Evolutionary conservation across 1,140 invertebrate species (phyloP).

Genomic region (Rhagoletis pomonella): DNA sequence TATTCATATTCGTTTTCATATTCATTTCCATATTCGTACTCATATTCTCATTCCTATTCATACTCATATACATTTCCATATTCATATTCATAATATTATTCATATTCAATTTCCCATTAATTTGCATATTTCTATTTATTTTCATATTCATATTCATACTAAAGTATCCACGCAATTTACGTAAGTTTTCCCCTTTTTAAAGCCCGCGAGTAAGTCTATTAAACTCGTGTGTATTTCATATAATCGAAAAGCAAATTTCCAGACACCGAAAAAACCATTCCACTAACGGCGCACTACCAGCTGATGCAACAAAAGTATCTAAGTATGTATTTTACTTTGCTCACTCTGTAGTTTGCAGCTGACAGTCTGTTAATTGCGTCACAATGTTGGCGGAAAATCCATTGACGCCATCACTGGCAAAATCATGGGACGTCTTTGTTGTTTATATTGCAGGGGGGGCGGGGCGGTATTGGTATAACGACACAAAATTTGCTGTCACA

Average conservation of each 20-base stretch:
- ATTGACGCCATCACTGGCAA: background rate
- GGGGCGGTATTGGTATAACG: background rate
- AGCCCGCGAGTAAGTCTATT: too few relatives aligned
- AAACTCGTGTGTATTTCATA: background rate
- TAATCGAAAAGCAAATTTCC: slow-evolving; percentile 1
- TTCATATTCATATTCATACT: too few relatives aligned
- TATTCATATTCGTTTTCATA: background rate
- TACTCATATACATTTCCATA: background rate
- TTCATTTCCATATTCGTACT: background rate
- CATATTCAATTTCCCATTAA: too few relatives aligned
- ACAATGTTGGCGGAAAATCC: slow-evolving; percentile 34
- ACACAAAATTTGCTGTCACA: slow-evolving; percentile 46
- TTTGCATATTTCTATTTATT: too few relatives aligned
- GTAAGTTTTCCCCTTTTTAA: too few relatives aligned
- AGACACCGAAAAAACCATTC: background rate
- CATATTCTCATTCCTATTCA: background rate
- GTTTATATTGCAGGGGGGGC: background rate
- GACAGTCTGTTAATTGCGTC: slow-evolving; percentile 38
- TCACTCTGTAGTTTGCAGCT: background rate
- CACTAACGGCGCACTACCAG: background rate
- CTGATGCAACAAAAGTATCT: slow-evolving; percentile 21
- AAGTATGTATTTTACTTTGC: background rate
- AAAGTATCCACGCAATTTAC: too few relatives aligned
- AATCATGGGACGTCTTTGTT: background rate
- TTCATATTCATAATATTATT: background rate